Percentiles rank a stretch among this genome's conserved stretches.
phyloP scores from a whole-genome alignment of 37 sponge, comb jelly and placozoan species.

The Chondrilla cf. caribensis region DNA sequence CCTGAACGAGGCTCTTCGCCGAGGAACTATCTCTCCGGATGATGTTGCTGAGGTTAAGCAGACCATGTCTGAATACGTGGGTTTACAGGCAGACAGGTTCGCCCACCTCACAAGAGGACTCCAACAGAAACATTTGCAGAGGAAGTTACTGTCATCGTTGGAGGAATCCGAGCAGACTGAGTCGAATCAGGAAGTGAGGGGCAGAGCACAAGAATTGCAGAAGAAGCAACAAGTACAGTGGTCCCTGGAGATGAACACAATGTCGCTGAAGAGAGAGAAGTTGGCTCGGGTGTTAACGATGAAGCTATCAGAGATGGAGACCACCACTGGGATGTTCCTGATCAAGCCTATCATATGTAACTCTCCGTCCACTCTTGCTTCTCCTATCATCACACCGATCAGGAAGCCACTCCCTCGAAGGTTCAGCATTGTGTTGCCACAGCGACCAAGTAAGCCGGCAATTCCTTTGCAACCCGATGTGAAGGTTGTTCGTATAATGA shows the following conservation, averaged over 20 bases:
- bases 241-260: constrained; percentile 17
- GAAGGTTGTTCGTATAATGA: constrained; percentile 9
- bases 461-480: background rate
- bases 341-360: constrained; percentile 48
- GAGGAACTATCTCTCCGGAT: background rate
- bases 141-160: constrained; percentile 8
- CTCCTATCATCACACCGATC: background rate
- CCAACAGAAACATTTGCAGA: background rate
- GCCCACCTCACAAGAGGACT: constrained; percentile 17
- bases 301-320: constrained; percentile 35
- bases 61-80: constrained; percentile 54
- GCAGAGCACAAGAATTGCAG: background rate
- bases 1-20: constrained; percentile 38
- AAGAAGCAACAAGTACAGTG: constrained; percentile 16
- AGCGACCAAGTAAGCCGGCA: background rate
- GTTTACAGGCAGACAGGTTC: constrained; percentile 30
- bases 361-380: background rate
- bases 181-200: background rate
- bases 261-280: constrained; percentile 11
- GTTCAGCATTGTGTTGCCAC: background rate
- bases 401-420: background rate
- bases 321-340: constrained; percentile 28
- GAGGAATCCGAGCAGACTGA: background rate
- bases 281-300: constrained; percentile 40
- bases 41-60: constrained; percentile 1